Evolutionary conservation across 2,888 invertebrate species (phyloP).

Genomic region (Tachina fera): DNA sequence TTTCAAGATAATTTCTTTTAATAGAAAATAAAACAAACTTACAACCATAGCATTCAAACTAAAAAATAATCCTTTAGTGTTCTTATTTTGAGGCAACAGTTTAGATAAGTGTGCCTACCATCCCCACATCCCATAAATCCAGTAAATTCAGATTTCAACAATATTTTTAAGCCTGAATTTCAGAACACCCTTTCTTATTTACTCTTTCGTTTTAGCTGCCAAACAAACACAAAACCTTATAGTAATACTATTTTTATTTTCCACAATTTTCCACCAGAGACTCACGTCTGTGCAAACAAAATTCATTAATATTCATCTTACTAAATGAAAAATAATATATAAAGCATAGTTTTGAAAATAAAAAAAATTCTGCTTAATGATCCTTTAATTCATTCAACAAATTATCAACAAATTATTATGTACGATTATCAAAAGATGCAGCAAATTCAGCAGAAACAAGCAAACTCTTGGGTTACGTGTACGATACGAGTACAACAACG

Average conservation of each 20-base stretch:
- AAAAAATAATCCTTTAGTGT: too few species aligned
- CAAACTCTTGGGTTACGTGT: constrained; percentile 68
- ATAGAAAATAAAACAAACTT: too few species aligned
- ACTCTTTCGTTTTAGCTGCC: too few species aligned
- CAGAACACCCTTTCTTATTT: too few species aligned
- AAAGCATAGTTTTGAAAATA: constrained; percentile 39
- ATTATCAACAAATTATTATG: constrained; percentile 68
- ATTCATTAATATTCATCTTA: constrained; percentile 35
- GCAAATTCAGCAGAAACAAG: constrained; percentile 56
- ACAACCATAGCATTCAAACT: too few species aligned
- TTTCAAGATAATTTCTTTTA: too few species aligned
- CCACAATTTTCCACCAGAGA: background rate
- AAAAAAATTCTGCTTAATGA: constrained; percentile 34
- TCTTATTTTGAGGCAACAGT: too few species aligned
- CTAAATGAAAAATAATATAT: constrained; percentile 1
- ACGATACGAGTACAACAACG: constrained; percentile 39
- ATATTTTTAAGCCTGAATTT: too few species aligned
- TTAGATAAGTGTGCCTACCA: too few species aligned
- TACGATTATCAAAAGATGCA: constrained; percentile 26
- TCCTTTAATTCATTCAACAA: constrained; percentile 62
- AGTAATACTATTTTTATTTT: background rate
- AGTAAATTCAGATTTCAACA: too few species aligned
- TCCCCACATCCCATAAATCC: too few species aligned
- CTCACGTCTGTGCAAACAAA: background rate
- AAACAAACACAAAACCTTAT: background rate